Evolutionary conservation across 2,113 vertebrate species (phyloP).

Genomic region (Podarcis cretensis): DNA sequence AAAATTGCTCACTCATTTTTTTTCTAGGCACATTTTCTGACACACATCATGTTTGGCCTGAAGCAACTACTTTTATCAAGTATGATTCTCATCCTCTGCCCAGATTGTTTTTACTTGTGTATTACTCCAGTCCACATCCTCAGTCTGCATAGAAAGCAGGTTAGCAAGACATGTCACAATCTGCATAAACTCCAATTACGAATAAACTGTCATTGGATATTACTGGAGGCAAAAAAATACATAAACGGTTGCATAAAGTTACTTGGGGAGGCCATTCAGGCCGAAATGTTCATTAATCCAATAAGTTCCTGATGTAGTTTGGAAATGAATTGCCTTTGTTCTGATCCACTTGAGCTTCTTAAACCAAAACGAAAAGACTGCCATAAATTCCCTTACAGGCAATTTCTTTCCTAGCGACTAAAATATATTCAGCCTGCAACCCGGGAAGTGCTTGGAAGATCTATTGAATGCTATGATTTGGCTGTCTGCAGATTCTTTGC

Average conservation of each 20-base stretch:
- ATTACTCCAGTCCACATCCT: background rate
- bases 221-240: background rate
- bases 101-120: no score
- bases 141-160: background rate
- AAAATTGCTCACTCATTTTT: no score
- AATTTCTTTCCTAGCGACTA: background rate
- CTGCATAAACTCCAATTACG: background rate
- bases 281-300: background rate
- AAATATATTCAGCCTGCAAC: background rate
- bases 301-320: background rate
- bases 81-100: no score
- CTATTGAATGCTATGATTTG: background rate
- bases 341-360: background rate
- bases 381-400: background rate
- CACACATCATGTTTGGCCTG: no score
- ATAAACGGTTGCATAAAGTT: background rate
- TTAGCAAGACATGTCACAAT: background rate
- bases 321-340: background rate
- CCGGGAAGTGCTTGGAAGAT: background rate
- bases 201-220: background rate
- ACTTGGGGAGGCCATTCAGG: background rate
- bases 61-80: no score
- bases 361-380: background rate
- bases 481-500: background rate
- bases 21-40: no score